Evolutionary conservation across 2,113 vertebrate species (phyloP).

Genomic region (Mungos mungo): DNA sequence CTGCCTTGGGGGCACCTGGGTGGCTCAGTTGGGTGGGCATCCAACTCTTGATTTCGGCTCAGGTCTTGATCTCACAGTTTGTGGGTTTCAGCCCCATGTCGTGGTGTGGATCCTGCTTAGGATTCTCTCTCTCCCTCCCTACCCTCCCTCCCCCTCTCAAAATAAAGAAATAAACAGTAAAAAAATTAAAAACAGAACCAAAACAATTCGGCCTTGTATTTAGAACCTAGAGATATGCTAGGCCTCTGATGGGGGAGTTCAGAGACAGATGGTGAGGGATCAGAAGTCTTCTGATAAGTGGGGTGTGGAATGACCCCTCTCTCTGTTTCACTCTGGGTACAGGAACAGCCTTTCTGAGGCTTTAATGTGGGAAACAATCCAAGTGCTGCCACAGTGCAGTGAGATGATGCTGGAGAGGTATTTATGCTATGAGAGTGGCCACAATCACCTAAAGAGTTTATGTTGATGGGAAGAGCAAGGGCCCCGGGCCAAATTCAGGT

Average conservation of each 20-base stretch:
- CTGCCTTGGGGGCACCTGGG: no score
- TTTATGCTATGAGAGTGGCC: not conserved
- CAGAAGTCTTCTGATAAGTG: not conserved
- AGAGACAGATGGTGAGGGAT: not conserved
- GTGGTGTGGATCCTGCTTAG: no score
- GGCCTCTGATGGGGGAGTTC: not conserved
- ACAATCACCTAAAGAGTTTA: not conserved
- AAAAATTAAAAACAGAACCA: no score
- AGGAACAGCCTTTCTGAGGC: not conserved
- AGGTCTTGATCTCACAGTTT: no score
- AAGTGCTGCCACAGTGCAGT: fast-evolving
- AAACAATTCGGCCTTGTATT: not conserved
- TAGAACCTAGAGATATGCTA: not conserved
- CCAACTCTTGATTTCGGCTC: no score
- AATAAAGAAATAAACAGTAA: no score
- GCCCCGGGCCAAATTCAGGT: no score
- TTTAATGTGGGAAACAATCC: not conserved
- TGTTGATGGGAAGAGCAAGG: not conserved
- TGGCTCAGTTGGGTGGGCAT: no score
- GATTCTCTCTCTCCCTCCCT: no score
- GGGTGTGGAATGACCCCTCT: not conserved
- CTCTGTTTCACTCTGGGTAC: not conserved
- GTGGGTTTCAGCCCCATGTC: no score
- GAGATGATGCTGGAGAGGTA: not conserved
- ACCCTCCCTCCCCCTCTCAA: no score